Conservation (phyloP, 2,113 vertebrate genomes). For the Ochotona curzoniae region DNA sequence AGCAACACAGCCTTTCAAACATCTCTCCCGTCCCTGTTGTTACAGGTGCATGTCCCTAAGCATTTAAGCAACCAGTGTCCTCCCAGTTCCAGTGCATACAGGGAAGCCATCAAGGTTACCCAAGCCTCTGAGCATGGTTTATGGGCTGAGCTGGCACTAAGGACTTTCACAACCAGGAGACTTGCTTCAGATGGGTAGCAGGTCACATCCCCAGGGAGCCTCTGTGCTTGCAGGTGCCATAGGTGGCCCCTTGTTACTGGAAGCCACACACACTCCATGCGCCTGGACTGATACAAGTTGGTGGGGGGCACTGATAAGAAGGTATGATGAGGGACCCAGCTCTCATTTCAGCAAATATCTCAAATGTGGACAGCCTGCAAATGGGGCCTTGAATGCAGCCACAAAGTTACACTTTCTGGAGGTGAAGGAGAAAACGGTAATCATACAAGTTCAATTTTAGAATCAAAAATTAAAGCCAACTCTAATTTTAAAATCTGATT, state of each 20-base stretch:
- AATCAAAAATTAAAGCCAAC: neutral
- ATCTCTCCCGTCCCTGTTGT: neutral
- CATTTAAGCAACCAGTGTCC: neutral
- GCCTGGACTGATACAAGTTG: neutral
- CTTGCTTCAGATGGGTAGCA: neutral
- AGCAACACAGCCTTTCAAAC: no score
- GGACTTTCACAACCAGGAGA: neutral
- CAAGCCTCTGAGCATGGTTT: neutral
- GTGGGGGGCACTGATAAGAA: no score
- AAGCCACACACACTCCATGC: neutral
- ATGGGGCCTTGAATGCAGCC: neutral
- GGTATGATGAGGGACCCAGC: neutral
- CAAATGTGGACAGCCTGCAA: neutral
- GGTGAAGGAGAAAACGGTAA: neutral
- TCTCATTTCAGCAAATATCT: neutral
- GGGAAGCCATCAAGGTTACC: neutral
- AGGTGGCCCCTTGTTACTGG: neutral
- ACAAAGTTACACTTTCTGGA: neutral
- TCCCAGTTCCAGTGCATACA: neutral
- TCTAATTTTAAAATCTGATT: neutral
- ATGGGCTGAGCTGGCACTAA: neutral
- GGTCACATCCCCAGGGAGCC: neutral
- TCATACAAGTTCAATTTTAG: constrained; percentile 21
- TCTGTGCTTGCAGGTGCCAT: neutral
- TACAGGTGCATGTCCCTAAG: neutral